phyloP scores from a whole-genome alignment of 2,888 invertebrate genomes.

The Ceriagrion tenellum region DNA sequence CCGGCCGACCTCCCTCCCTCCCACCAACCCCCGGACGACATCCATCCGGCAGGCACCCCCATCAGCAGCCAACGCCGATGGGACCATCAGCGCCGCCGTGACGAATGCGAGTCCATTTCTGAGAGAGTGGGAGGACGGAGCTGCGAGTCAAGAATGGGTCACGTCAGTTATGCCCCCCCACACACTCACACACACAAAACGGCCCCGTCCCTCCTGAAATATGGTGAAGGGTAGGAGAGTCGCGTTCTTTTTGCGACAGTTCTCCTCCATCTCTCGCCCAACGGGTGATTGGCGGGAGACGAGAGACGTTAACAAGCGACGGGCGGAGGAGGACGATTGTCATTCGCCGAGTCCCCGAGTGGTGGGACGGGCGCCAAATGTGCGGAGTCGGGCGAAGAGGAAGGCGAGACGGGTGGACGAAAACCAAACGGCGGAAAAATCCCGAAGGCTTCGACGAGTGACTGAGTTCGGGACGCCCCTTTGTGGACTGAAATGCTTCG shows the following conservation, averaged over 20 bases:
- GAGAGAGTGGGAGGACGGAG: background rate
- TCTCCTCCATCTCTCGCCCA: background rate
- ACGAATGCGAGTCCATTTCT: background rate
- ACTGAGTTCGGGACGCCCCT: background rate
- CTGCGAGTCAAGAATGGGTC: background rate
- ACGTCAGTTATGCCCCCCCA: background rate
- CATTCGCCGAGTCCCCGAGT: background rate
- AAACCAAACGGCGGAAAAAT: background rate
- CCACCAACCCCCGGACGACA: background rate
- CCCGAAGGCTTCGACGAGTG: background rate
- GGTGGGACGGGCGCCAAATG: background rate
- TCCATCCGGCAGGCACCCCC: background rate
- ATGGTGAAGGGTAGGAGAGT: background rate
- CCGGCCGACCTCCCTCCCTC: background rate
- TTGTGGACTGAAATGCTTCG: no score
- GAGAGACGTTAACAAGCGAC: constrained; percentile 27
- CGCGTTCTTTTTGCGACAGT: background rate
- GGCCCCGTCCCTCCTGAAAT: background rate
- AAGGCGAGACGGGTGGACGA: background rate
- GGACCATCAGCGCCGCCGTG: background rate
- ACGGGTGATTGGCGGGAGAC: background rate
- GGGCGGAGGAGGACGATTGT: background rate
- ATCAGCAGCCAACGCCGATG: background rate
- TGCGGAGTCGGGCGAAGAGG: no score
- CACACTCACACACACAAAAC: background rate